Percentiles rank a stretch among this genome's conserved stretches.
Conservation (phyloP, 2,888 invertebrate species). For the Balanococcus diminutus region DNA sequence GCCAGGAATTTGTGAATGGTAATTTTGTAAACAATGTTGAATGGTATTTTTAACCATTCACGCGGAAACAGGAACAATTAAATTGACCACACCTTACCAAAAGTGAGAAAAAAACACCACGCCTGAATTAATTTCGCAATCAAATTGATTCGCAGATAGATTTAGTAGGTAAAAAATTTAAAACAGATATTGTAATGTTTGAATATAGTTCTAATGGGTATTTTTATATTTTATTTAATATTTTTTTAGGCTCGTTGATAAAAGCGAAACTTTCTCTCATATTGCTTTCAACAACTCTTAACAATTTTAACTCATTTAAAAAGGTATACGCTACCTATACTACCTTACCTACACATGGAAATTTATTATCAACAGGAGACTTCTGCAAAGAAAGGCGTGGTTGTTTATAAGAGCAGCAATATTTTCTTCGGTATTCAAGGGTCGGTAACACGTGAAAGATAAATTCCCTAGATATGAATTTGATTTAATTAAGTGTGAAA, state of each 20-base stretch:
- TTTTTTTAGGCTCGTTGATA: no score
- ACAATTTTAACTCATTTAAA: neutral
- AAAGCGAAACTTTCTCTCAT: neutral
- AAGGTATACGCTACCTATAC: no score
- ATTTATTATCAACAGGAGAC: neutral
- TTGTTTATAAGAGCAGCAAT: neutral
- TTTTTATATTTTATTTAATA: neutral
- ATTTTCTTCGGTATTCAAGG: neutral
- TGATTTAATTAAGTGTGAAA: constrained; percentile 7
- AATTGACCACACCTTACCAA: constrained; percentile 17
- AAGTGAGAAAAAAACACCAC: constrained; percentile 7
- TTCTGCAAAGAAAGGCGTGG: neutral
- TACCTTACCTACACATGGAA: neutral
- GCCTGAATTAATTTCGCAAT: neutral
- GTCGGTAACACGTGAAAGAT: neutral
- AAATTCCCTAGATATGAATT: constrained; percentile 3
- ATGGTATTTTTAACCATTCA: neutral
- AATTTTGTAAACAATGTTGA: neutral
- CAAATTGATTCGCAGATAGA: neutral
- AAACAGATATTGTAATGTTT: neutral
- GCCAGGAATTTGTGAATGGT: neutral
- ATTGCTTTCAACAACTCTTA: neutral
- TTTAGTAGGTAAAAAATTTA: neutral
- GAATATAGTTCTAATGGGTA: neutral
- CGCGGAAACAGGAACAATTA: neutral